These are phyloP conservation scores for Nyctereutes procyonoides DNA, from an alignment of 2,113 vertebrate genomes.

Conservation along the genomic window DNA sequence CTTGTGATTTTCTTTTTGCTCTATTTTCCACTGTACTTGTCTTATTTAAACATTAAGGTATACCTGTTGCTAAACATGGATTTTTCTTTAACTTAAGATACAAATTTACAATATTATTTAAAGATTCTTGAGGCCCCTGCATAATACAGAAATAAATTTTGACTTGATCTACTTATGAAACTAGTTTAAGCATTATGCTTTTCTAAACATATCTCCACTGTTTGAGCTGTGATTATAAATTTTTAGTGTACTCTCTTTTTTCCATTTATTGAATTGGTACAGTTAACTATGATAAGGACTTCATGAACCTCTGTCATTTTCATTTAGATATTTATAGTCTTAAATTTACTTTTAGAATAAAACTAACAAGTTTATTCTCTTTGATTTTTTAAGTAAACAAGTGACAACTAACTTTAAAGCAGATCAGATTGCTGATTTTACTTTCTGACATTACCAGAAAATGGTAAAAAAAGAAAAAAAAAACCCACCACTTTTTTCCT, in stretches of 20 bases:
- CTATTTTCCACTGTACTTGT: neutral
- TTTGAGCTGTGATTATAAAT: neutral
- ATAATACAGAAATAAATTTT: constrained; percentile 46
- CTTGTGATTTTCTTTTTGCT: neutral
- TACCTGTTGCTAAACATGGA: neutral
- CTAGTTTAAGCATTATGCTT: constrained; percentile 46
- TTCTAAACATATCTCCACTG: neutral
- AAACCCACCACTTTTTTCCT: constrained; percentile 52
- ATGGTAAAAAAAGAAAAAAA: neutral
- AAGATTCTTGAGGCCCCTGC: neutral
- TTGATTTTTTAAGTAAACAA: constrained; percentile 54
- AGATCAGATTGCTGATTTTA: constrained; percentile 44
- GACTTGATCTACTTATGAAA: neutral
- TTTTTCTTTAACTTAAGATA: constrained; percentile 27
- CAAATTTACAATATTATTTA: neutral
- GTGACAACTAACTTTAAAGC: constrained; percentile 28
- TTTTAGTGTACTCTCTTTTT: neutral
- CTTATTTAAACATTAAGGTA: neutral
- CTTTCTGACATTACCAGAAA: constrained; percentile 62
- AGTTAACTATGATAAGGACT: neutral
- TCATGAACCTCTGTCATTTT: constrained; percentile 32
- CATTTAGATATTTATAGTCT: constrained; percentile 43
- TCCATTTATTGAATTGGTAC: constrained; percentile 1
- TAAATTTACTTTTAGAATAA: constrained; percentile 63
- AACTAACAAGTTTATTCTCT: constrained; percentile 33